Evolutionary conservation across 2,113 vertebrate genomes (phyloP), one percentile per base, ranked within the genome.

Genomic region (Lepus europaeus): DNA sequence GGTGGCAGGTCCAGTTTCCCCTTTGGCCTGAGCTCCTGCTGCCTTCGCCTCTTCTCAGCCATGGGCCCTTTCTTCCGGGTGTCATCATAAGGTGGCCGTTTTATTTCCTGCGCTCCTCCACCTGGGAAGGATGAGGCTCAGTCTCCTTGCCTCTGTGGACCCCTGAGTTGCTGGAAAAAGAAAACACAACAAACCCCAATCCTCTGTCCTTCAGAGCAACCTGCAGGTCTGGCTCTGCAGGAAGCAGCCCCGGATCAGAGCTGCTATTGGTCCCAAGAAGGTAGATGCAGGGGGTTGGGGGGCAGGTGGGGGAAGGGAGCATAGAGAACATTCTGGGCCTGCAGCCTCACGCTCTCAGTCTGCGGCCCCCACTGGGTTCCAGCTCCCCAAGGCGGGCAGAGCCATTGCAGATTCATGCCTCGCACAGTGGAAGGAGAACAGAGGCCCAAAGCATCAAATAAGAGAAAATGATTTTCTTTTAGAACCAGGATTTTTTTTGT

Each of bases 391-490:
- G 56, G 76, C 45, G 56, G 79, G 49, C 61, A 64, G 36, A 27
- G 10, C 14, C 29, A 29, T 51, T 89, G 66, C 61, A 59, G 78
- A 70, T 76, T 72, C 93, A 1, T 36, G 82, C 22, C 11, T 0
- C 33, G 23, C 12, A 25, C 23, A 90, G 77, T 79, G 31, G 39
- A 36, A 31, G 64, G 45, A 89, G 33, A 89, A 12, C 59, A 84
- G 86, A 95, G 77, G 68, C 79, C 91, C 61, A 36, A 89, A 77
- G 70, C 73, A 45, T 80, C 91, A 84, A 78, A 89, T 80, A 33
- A 45, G 76, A 86, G 45, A 33, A 89, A 96, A 74, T 51, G 36
- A 33, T 79, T 95, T 96, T 94, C 73, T 92, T 86, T 51, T 70
- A 87, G 72, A 95, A 74, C 85, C 82, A 87, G 9, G 14, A 31